Conservation (phyloP, 1,140 invertebrate species). For the Watersipora subatra region DNA sequence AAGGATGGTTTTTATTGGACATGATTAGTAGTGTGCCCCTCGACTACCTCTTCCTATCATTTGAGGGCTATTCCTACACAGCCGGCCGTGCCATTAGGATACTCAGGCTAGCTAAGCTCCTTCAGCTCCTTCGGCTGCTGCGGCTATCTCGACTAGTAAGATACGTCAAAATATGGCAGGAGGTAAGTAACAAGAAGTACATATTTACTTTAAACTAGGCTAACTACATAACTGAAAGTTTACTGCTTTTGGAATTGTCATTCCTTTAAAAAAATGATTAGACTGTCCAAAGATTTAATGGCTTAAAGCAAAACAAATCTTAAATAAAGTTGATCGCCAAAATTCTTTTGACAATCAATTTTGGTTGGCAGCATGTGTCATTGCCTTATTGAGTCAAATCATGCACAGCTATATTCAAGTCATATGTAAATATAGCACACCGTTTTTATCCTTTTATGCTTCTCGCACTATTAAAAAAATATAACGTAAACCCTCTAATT, state of each 20-base stretch:
- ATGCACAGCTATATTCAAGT: no score
- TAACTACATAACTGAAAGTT: no score
- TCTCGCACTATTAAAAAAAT: no score
- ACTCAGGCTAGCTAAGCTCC: conserved; percentile 84
- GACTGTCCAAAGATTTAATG: not conserved
- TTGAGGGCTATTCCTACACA: conserved; percentile 49
- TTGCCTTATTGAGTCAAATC: no score
- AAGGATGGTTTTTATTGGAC: conserved; percentile 98
- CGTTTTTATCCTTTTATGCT: no score
- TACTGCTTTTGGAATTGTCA: not conserved
- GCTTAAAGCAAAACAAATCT: no score
- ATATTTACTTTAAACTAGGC: no score
- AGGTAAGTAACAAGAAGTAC: conserved; percentile 49
- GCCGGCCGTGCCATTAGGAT: conserved; percentile 84
- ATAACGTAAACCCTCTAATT: no score
- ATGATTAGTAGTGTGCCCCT: conserved; percentile 96
- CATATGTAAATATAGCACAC: no score
- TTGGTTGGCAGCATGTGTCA: no score
- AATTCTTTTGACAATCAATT: no score
- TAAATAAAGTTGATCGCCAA: no score
- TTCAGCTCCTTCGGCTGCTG: conserved; percentile 83
- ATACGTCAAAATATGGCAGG: conserved; percentile 98
- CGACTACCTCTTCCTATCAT: conserved; percentile 99
- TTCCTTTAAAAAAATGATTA: not conserved
- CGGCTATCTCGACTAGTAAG: conserved; percentile 85